phyloP scores from a whole-genome alignment of 2,113 vertebrate genomes.

The Damaliscus lunatus region DNA sequence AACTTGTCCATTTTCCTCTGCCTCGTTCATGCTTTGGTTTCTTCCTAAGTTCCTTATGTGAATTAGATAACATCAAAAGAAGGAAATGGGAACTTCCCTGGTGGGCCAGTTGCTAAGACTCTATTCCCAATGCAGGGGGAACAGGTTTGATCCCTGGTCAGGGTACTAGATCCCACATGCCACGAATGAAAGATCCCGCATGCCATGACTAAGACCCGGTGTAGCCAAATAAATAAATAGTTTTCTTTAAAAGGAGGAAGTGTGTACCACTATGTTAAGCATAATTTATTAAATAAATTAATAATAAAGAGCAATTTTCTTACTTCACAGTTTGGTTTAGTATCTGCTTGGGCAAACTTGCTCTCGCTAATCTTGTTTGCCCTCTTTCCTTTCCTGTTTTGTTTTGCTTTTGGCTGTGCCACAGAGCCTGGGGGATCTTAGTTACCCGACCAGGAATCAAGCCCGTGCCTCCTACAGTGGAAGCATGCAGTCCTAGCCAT shows the following conservation, averaged over 20 bases:
- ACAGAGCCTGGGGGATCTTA: neutral
- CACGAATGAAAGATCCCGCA: neutral
- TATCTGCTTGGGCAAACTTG: neutral
- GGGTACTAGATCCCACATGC: neutral
- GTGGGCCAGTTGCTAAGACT: neutral
- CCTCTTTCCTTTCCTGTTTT: neutral
- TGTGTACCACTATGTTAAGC: neutral
- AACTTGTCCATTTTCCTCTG: neutral
- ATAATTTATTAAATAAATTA: neutral
- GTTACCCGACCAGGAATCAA: neutral
- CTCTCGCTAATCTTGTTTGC: neutral
- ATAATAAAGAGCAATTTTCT: neutral
- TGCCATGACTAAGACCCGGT: neutral
- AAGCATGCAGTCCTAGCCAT: neutral
- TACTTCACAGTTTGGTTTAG: slow-evolving; percentile 10
- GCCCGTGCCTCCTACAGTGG: neutral
- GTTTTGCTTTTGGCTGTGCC: neutral
- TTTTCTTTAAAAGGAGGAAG: neutral
- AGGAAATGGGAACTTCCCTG: neutral
- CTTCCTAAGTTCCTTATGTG: neutral
- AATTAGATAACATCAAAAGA: neutral
- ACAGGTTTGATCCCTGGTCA: neutral
- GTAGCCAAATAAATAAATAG: neutral
- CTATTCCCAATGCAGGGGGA: neutral
- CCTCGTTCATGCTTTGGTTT: neutral